Evolutionary conservation across 2,797 vertebrate species (phyloP).

Genomic region (Tragopan temminckii): DNA sequence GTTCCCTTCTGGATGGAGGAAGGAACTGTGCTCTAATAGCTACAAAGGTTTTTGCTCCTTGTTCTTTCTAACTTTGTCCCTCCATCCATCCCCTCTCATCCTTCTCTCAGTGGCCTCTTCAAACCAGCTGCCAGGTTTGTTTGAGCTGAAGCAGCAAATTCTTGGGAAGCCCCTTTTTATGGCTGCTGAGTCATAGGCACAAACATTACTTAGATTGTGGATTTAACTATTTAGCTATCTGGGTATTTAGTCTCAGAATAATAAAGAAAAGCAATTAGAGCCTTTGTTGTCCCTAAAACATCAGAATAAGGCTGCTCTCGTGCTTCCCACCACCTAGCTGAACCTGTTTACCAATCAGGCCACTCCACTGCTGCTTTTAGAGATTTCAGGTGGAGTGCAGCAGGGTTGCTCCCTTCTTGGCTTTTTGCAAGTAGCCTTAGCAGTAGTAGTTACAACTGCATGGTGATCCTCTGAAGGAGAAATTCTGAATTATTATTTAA

Average conservation of each 20-base stretch:
- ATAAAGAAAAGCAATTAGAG: neutral
- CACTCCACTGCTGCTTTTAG: neutral
- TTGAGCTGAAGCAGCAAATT: neutral
- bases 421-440: rapidly evolving
- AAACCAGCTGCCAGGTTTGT: neutral
- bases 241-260: neutral
- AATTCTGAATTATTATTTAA: neutral
- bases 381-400: neutral
- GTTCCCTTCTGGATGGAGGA: neutral
- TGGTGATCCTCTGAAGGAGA: neutral
- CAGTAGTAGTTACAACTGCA: neutral
- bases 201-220: neutral
- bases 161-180: neutral
- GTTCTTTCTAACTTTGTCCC: neutral
- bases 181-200: neutral
- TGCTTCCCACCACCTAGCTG: neutral
- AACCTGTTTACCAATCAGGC: neutral
- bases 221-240: neutral
- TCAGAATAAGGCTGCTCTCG: neutral
- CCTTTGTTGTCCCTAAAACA: neutral
- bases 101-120: neutral
- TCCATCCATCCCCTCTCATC: neutral
- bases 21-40: neutral
- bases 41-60: neutral
- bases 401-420: rapidly evolving